These are phyloP conservation scores for Clarias batrachus DNA, from an alignment of 2,113 vertebrate species.

Conservation along the genomic window DNA sequence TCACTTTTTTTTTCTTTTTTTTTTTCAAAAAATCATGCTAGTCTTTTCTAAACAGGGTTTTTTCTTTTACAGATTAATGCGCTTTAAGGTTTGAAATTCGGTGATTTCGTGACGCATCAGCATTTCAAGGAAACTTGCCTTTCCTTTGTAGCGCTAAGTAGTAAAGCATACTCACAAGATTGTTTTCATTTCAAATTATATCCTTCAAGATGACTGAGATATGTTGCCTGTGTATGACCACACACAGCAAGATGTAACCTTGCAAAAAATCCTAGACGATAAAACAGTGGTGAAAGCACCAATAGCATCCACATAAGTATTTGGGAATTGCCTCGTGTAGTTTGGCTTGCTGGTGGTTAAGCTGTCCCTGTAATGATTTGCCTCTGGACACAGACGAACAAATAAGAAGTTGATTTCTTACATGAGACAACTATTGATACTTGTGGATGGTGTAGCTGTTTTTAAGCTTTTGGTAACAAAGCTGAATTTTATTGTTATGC, in stretches of 20 bases:
- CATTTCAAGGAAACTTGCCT: background rate
- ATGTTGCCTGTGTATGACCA: background rate
- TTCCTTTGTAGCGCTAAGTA: background rate
- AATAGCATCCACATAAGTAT: background rate
- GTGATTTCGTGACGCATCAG: background rate
- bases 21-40: background rate
- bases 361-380: too few relatives aligned
- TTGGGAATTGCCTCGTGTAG: too few relatives aligned
- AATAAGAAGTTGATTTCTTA: background rate
- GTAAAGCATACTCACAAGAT: background rate
- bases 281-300: background rate
- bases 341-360: too few relatives aligned
- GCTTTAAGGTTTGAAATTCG: background rate
- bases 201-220: background rate
- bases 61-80: background rate
- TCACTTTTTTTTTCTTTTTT: background rate
- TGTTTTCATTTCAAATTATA: background rate
- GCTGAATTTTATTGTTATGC: background rate
- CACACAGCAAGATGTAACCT: background rate
- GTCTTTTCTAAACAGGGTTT: background rate
- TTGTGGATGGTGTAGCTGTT: too few relatives aligned
- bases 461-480: background rate
- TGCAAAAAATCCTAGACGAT: background rate
- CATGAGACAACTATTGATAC: background rate
- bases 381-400: background rate